phyloP scores from a whole-genome alignment of 2,888 invertebrate genomes.

The Allacma fusca region DNA sequence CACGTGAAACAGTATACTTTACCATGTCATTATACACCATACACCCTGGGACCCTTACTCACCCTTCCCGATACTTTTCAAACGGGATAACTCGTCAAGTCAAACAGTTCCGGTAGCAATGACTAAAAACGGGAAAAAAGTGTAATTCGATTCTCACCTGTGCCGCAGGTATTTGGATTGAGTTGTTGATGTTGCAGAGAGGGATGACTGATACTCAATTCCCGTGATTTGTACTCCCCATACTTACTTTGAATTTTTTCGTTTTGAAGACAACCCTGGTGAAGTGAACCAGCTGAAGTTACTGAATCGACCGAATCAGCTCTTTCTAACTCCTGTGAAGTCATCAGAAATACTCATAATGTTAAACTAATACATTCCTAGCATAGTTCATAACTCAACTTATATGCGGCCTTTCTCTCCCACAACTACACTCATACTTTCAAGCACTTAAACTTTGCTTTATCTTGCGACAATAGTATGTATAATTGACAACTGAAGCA shows the following conservation, averaged over 20 bases:
- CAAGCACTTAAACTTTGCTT: too few species aligned
- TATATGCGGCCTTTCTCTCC: background rate
- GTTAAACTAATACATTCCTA: background rate
- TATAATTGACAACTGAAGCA: conserved; percentile 2
- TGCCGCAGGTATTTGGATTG: conserved; percentile 39
- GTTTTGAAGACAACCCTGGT: conserved; percentile 24
- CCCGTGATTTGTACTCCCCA: conserved; percentile 27
- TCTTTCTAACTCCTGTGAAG: conserved; percentile 38
- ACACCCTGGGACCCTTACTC: too few species aligned
- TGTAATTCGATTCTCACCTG: conserved; percentile 37
- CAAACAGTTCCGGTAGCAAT: background rate
- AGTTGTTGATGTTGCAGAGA: conserved; percentile 19
- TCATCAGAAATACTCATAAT: background rate
- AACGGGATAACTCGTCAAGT: too few species aligned
- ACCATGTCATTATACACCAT: too few species aligned
- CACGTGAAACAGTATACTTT: too few species aligned
- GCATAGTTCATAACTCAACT: background rate
- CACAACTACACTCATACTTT: too few species aligned
- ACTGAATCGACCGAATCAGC: conserved; percentile 41
- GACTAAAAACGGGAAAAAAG: background rate
- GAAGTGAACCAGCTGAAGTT: conserved; percentile 33
- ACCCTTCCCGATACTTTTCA: too few species aligned
- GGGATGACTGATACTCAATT: conserved; percentile 30
- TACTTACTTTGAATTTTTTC: conserved; percentile 30
- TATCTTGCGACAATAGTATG: conserved; percentile 3